Conservation (phyloP, 2,888 invertebrate species). For the Leucania comma region DNA sequence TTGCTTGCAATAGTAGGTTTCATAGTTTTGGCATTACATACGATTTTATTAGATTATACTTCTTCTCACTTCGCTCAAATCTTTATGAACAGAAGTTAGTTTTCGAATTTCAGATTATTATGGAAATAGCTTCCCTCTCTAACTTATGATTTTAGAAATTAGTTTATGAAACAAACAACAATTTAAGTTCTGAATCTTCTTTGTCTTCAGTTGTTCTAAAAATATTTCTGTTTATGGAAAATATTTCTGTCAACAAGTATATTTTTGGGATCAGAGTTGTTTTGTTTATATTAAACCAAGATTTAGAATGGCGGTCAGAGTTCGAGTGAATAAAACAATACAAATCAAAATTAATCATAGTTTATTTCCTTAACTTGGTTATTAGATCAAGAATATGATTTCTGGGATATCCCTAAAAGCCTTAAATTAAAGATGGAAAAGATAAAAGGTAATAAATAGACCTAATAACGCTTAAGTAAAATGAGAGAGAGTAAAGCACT, state of each 20-base stretch:
- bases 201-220: not conserved
- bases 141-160: conserved; percentile 1
- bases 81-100: not conserved
- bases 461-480: conserved; percentile 22
- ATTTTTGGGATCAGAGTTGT: not conserved
- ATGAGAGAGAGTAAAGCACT: conserved; percentile 17
- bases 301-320: not conserved
- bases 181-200: not conserved
- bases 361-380: conserved; percentile 26
- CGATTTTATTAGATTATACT: not conserved
- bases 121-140: not conserved
- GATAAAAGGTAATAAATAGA: conserved; percentile 46
- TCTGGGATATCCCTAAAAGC: conserved; percentile 22
- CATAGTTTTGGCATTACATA: not conserved
- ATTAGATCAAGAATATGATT: conserved; percentile 17
- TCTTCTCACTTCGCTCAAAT: not conserved
- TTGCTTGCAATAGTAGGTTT: not conserved
- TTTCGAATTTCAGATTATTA: not conserved
- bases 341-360: conserved; percentile 21
- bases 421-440: conserved; percentile 33
- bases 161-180: not conserved
- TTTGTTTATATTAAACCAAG: not conserved
- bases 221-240: not conserved
- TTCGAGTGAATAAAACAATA: not conserved
- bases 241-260: conserved; percentile 1